A percentile compares a stretch with the other conserved stretches of the same genome.
Evolutionary conservation across 2,797 vertebrate genomes (phyloP).

Genomic region (Threskiornis aethiopicus): DNA sequence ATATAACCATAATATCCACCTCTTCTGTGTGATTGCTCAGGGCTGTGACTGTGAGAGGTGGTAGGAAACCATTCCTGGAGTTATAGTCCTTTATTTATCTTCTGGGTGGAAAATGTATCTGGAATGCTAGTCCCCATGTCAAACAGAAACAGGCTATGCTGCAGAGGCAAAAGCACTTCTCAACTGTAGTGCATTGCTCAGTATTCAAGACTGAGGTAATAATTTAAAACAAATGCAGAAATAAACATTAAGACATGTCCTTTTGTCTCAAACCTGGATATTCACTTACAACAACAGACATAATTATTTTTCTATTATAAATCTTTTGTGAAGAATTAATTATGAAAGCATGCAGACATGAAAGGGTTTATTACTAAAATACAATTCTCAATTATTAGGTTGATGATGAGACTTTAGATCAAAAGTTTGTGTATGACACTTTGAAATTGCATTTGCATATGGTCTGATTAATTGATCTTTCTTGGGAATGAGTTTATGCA

Average conservation of each 20-base stretch:
- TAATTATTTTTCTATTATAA: neutral
- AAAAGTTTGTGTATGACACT: neutral
- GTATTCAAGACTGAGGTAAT: neutral
- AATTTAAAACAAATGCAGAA: neutral
- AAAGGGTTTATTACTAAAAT: neutral
- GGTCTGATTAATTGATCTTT: neutral
- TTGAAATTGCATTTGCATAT: neutral
- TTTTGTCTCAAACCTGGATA: neutral
- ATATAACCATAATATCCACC: neutral
- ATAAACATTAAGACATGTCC: neutral
- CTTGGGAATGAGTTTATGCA: neutral
- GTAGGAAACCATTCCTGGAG: neutral
- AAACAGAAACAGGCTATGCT: neutral
- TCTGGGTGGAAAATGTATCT: neutral
- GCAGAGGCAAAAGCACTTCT: neutral
- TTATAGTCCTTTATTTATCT: conserved; percentile 13
- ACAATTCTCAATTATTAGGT: neutral
- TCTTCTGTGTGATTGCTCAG: neutral
- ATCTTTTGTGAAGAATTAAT: neutral
- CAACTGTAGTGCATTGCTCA: neutral
- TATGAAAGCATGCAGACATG: neutral
- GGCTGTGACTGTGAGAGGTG: neutral
- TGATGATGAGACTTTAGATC: neutral
- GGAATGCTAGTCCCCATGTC: neutral
- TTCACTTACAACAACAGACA: neutral